Evolutionary conservation across 2,888 invertebrate genomes (phyloP), one percentile per base, ranked within the genome.

Genomic region (Chrysolina haemoptera): DNA sequence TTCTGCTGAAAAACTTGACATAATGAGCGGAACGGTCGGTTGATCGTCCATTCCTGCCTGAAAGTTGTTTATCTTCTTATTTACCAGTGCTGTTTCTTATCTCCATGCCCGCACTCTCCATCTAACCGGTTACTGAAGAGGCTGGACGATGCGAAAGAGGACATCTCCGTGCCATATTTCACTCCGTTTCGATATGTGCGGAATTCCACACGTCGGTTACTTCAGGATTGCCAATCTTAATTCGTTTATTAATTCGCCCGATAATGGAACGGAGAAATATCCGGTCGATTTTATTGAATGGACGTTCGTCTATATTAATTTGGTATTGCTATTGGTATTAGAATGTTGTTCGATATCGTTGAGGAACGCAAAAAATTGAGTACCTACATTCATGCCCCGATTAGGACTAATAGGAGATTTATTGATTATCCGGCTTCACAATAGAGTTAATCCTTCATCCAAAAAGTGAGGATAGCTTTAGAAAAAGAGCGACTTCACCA

Each of bases 11-110:
- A 59, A 59, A 59, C 12, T 53, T 20, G 27, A 59, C 35, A 73
- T 73, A 73, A 73, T 73, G 72, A 68, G 72, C 64, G 40, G 68
- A 73, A 68, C 64, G 72, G 43, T 43, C 27, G 9, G 46, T 66
- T 62, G 62, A 41, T 40, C 64, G 55, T 53, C 27, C 63, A 55
- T 68, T 46, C 63, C 64, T 20, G 48, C 68, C 59, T 22, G 14
- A n/a, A 40, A 53, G 66, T 66, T 70, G 73, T 73, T 73, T 73
- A 73, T 73, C 65, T 65, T 48, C 70, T 68, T 66, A 73, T 73
- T 73, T 70, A 73, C 73, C 70, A 73, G 73, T 62, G 62, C 62
- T 48, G 41, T 64, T 70, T 41, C 70, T 70, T 70, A 62, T 70
- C 70, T 66, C 43, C n/a, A 43, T 48, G 67, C 62, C 65, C 43